Evolutionary conservation across 2,797 vertebrate genomes (phyloP).

Genomic region (Pangasius mekongensis): DNA sequence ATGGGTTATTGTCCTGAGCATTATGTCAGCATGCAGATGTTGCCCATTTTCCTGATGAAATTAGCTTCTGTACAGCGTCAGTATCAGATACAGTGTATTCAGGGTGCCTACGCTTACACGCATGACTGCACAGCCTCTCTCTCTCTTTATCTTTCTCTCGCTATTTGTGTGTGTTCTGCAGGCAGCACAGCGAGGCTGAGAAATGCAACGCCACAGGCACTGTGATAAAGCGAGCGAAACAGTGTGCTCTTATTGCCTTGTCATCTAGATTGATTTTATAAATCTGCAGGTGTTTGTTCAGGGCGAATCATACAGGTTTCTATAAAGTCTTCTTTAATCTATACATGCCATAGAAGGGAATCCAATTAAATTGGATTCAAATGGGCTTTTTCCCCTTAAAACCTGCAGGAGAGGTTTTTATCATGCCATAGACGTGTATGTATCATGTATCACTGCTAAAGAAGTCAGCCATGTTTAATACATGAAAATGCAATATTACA

Average conservation of each 20-base stretch:
- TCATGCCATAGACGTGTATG: background rate
- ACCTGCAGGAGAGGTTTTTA: background rate
- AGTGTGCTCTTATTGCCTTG: slow-evolving; percentile 1
- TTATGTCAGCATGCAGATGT: slow-evolving; percentile 51
- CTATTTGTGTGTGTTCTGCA: slow-evolving; percentile 14
- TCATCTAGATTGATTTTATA: slow-evolving; percentile 56
- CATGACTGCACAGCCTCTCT: slow-evolving; percentile 1
- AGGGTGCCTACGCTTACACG: slow-evolving; percentile 11
- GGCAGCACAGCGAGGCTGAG: slow-evolving; percentile 2
- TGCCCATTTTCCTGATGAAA: slow-evolving; percentile 39
- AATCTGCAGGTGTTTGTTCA: background rate
- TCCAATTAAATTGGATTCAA: background rate
- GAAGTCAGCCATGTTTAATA: background rate
- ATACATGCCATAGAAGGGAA: background rate
- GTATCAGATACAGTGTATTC: slow-evolving; percentile 27
- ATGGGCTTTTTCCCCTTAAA: background rate
- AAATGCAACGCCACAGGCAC: slow-evolving; percentile 12
- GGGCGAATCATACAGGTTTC: slow-evolving; percentile 4
- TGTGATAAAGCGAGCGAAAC: slow-evolving; percentile 15
- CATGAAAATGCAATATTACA: background rate
- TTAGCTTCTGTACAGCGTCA: slow-evolving; percentile 22
- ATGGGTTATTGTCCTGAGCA: slow-evolving; percentile 36
- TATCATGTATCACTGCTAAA: background rate
- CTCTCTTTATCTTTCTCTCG: background rate
- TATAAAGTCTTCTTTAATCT: background rate